Conservation (phyloP, 1,140 invertebrate species). For the Phortica variegata region DNA sequence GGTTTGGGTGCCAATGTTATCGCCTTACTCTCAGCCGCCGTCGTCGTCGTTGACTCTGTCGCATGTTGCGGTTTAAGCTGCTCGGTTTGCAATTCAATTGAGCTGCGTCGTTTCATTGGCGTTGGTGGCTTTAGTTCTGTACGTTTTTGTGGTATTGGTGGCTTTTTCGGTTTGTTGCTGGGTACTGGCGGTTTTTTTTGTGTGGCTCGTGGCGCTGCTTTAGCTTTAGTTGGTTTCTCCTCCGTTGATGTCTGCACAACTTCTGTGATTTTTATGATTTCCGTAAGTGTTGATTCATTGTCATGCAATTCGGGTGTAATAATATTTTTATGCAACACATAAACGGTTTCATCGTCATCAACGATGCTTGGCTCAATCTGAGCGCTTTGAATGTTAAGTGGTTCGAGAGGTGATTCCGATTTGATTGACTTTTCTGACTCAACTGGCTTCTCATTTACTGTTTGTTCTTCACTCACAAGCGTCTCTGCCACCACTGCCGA, state of each 20-base stretch:
- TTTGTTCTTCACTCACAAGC: neutral
- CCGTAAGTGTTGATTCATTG: neutral
- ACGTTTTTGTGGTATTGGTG: constrained; percentile 45
- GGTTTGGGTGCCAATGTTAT: constrained; percentile 24
- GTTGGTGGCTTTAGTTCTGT: constrained; percentile 26
- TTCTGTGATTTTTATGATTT: too few species aligned
- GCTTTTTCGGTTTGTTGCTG: constrained; percentile 33
- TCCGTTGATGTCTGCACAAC: constrained; percentile 10
- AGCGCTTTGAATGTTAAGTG: too few species aligned
- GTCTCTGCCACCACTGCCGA: neutral
- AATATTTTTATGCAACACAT: constrained; percentile 48
- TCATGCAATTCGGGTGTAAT: constrained; percentile 10
- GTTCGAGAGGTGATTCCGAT: neutral
- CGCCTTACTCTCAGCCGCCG: constrained; percentile 31
- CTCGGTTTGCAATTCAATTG: constrained; percentile 2
- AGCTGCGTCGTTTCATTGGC: constrained; percentile 36
- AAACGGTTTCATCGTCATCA: constrained; percentile 37
- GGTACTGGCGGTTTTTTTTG: constrained; percentile 32
- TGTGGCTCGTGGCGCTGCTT: constrained; percentile 7
- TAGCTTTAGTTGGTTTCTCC: neutral
- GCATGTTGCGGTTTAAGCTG: neutral
- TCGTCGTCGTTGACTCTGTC: constrained; percentile 1
- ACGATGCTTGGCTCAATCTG: too few species aligned
- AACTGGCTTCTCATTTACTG: neutral
- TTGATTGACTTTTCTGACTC: neutral